Base-by-base conservation (phyloP, 2,888 invertebrate genomes). In the Hypomecis punctinalis region DNA sequence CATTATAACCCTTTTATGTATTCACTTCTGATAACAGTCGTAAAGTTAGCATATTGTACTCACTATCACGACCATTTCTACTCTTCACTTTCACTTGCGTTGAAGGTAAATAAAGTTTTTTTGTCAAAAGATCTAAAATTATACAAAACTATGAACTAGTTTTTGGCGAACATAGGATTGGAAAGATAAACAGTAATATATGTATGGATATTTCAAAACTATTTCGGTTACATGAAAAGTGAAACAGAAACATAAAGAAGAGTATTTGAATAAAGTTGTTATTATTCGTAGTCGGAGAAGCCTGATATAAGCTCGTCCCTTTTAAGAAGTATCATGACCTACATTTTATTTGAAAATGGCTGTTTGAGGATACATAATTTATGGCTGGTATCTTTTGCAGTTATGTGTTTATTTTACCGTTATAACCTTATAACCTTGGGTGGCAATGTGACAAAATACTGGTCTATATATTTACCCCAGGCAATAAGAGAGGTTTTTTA, bases 1-100 rank as follows among this genome's bases (percentile, higher is more conserved):
- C 97, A 97, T 97, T 94, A 95, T 96, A 93, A 81, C 76, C 69
- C 36, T 63, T 68, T 76, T 74, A 23, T 57, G 23, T 45, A 8
- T 69, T 61, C 76, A 81, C 78, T 66, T 60, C 6, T 7, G 57
- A 46, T 45, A 35, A 37, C 57, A 48, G 52, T 39, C 8, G 40
- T 36, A 33, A 39, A 42, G 8, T 49, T 36, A 49, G 6, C 9
- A 10, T 57, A 54, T n/a, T 45, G 45, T 58, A 48, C 48, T 63
- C 52, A 64, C 46, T 55, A 45, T 23, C 35, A 35, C 36, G 39
- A 53, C 52, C 55, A 54, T 51, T 40, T 63, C 40, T 43, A 45
- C 35, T 43, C 7, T 36, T 35, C 43, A 56, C 61, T 59, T 51
- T 13, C 51, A 59, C 49, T 61, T 54, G 35, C 11, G 9, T 53